Percentiles rank a stretch among this genome's conserved stretches.
Evolutionary conservation across 2,113 vertebrate species (phyloP).

Genomic region (Boulengeromyrus knoepffleri): DNA sequence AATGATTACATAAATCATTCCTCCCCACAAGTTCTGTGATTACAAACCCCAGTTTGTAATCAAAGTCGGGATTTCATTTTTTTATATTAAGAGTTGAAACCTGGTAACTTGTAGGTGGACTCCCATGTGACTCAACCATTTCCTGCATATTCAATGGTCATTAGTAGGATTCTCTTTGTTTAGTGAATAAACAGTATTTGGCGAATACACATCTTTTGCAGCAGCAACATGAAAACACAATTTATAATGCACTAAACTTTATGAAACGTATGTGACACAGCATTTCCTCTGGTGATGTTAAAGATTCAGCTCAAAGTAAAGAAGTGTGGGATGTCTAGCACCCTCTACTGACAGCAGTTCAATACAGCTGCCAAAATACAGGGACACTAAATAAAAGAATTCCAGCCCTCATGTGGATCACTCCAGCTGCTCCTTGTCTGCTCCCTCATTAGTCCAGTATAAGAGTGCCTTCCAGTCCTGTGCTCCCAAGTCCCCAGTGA

Average conservation of each 20-base stretch:
- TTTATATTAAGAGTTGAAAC: not conserved
- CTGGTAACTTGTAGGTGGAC: not conserved
- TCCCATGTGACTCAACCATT: not conserved
- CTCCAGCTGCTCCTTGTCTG: too few relatives aligned
- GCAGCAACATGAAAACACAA: not conserved
- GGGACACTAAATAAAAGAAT: not conserved
- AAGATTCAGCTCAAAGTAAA: not conserved
- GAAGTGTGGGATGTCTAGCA: not conserved
- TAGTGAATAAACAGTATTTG: not conserved
- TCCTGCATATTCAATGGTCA: not conserved
- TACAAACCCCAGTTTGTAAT: not conserved
- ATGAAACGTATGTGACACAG: not conserved
- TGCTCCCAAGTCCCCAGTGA: too few relatives aligned
- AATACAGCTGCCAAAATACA: not conserved
- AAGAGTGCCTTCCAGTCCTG: too few relatives aligned
- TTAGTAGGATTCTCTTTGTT: not conserved
- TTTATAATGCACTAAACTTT: not conserved
- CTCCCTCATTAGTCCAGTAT: too few relatives aligned
- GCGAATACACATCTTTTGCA: not conserved
- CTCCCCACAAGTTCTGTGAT: not conserved
- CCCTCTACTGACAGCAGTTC: not conserved
- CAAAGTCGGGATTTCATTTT: not conserved
- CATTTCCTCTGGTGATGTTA: not conserved
- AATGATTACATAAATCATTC: not conserved
- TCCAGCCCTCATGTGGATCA: too few relatives aligned